phyloP scores from a whole-genome alignment of 2,113 vertebrate species.

The Pseudonaja textilis region DNA sequence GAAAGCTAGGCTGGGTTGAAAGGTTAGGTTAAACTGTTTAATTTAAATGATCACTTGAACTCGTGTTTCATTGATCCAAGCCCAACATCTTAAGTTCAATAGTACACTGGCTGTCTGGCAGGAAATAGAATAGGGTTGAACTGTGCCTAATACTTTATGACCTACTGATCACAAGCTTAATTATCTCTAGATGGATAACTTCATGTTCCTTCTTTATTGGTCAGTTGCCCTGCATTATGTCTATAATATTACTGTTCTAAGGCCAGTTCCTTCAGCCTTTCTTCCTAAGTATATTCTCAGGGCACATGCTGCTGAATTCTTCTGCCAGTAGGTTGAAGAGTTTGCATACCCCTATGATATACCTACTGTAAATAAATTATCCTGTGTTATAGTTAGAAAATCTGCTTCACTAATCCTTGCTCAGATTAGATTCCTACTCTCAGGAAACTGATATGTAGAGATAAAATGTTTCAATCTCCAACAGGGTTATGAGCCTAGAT shows the following conservation, averaged over 20 bases:
- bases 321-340: not conserved
- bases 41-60: not conserved
- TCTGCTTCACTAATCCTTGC: not conserved
- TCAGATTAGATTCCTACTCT: not conserved
- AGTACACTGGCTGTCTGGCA: not conserved
- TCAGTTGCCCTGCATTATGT: not conserved
- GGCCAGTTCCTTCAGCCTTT: not conserved
- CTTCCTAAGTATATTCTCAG: not conserved
- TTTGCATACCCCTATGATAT: not conserved
- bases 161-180: not conserved
- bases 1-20: not conserved
- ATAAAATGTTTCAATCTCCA: not conserved
- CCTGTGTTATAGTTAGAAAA: not conserved
- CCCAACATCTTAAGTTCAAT: not conserved
- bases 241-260: not conserved
- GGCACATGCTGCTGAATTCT: not conserved
- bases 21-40: not conserved
- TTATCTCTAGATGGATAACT: not conserved
- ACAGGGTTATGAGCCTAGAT: not conserved
- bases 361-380: not conserved
- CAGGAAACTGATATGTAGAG: not conserved
- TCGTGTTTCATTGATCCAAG: not conserved
- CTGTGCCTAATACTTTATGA: not conserved
- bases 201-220: not conserved
- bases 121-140: not conserved